These are phyloP conservation scores for Champsocephalus gunnari DNA, from an alignment of 2,797 vertebrate species.

Conservation along the genomic window DNA sequence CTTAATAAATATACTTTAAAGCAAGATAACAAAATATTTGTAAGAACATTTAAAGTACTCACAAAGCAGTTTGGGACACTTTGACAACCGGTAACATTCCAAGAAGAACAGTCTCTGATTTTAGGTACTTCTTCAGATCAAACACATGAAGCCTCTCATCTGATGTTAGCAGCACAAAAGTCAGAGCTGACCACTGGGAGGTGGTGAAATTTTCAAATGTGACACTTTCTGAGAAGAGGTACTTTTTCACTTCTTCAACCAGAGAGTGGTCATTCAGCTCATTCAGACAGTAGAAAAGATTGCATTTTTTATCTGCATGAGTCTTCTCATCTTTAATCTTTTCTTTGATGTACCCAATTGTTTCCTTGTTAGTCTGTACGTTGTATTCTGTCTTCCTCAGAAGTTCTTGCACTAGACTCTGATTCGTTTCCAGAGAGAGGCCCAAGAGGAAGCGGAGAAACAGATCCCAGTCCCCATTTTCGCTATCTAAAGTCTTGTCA, in stretches of 20 bases:
- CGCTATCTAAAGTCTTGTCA: constrained; percentile 40
- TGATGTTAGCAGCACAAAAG: constrained; percentile 60
- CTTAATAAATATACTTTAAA: background rate
- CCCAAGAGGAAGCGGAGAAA: constrained; percentile 66
- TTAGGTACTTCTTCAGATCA: constrained; percentile 64
- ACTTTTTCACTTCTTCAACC: constrained; percentile 46
- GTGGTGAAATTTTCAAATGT: constrained; percentile 30
- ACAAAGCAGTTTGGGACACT: constrained; percentile 52
- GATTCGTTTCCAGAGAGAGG: constrained; percentile 56
- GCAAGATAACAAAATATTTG: background rate
- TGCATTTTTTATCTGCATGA: constrained; percentile 44
- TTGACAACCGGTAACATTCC: constrained; percentile 67
- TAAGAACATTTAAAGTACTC: constrained; percentile 34
- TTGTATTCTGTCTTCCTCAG: constrained; percentile 13
- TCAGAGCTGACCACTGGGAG: constrained; percentile 63
- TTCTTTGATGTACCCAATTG: constrained; percentile 53
- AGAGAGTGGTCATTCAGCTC: constrained; percentile 64
- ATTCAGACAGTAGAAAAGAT: constrained; percentile 65
- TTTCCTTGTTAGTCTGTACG: constrained; percentile 1
- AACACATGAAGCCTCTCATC: constrained; percentile 49
- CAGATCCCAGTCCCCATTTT: constrained; percentile 62
- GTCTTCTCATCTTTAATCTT: constrained; percentile 6
- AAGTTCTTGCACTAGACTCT: constrained; percentile 34
- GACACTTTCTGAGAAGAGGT: constrained; percentile 15
- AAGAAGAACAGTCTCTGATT: constrained; percentile 62